These are phyloP conservation scores for Agonopterix heracliana DNA, from an alignment of 2,888 invertebrate genomes.

Conservation along the genomic window DNA sequence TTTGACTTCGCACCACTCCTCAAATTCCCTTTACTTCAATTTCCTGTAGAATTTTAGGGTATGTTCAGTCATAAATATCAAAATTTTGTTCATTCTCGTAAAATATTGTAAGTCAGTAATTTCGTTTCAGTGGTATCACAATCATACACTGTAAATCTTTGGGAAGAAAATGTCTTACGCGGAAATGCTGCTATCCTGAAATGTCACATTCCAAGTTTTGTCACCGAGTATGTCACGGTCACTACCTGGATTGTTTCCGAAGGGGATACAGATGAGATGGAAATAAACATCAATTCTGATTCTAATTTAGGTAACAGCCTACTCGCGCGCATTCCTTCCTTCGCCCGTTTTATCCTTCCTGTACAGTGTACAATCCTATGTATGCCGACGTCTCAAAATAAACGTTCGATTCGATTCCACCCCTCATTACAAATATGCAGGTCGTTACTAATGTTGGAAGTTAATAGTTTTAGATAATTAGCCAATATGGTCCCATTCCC, in stretches of 20 bases:
- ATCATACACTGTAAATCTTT: slow-evolving; percentile 91
- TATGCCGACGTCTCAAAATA: too few relatives aligned
- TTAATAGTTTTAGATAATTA: too few relatives aligned
- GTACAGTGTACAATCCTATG: neutral
- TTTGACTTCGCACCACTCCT: neutral
- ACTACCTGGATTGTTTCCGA: slow-evolving; percentile 91
- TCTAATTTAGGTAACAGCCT: slow-evolving; percentile 53
- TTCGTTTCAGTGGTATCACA: slow-evolving; percentile 89
- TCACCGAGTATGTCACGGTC: slow-evolving; percentile 91
- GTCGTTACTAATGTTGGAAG: too few relatives aligned
- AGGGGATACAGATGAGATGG: slow-evolving; percentile 60
- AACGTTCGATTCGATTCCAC: too few relatives aligned
- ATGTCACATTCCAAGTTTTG: slow-evolving; percentile 95
- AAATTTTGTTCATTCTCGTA: neutral
- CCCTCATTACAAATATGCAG: too few relatives aligned
- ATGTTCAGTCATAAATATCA: too few relatives aligned
- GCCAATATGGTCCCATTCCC: too few relatives aligned
- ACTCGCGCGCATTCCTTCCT: slow-evolving; percentile 8
- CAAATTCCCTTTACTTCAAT: neutral
- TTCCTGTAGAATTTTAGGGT: neutral
- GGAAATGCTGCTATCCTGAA: slow-evolving; percentile 93
- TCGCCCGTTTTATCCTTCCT: slow-evolving; percentile 4
- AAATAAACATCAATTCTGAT: slow-evolving; percentile 65
- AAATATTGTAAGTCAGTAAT: slow-evolving; percentile 1
- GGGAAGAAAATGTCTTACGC: slow-evolving; percentile 93